Percentiles rank a stretch among this genome's conserved stretches.
Evolutionary conservation across 2,113 vertebrate genomes (phyloP).

Genomic region (Eulacestoma nigropectus): DNA sequence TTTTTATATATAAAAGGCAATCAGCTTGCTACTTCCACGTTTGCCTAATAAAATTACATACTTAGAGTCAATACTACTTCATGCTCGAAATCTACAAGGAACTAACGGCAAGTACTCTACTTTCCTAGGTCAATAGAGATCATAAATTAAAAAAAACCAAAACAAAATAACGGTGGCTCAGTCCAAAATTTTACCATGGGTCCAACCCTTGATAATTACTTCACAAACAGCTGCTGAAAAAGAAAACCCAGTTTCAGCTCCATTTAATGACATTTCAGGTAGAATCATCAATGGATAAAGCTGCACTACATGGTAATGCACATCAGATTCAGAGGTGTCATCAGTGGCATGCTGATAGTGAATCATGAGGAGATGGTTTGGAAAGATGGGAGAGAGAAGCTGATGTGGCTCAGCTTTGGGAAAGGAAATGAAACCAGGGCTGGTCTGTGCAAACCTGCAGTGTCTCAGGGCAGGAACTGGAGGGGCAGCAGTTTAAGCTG

Average conservation of each 20-base stretch:
- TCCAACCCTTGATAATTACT: neutral
- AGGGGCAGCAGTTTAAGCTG: neutral
- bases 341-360: neutral
- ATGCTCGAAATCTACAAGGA: conserved; percentile 57
- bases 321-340: neutral
- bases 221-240: conserved; percentile 33
- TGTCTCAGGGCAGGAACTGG: fast-evolving
- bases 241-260: conserved; percentile 19
- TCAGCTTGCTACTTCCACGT: conserved; percentile 2
- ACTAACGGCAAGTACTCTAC: conserved; percentile 37
- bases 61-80: conserved; percentile 52
- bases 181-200: neutral
- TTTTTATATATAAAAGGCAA: conserved; percentile 27
- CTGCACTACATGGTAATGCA: conserved; percentile 57
- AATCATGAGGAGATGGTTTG: neutral
- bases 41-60: conserved; percentile 53
- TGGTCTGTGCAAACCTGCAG: neutral
- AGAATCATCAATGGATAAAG: neutral
- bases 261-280: conserved; percentile 31
- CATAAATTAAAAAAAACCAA: neutral
- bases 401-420: neutral
- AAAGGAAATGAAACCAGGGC: neutral
- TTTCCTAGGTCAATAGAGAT: conserved; percentile 35
- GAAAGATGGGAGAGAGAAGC: neutral
- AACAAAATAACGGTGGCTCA: neutral